These are phyloP conservation scores for Halichoerus grypus DNA, from an alignment of 2,113 vertebrate species.

Conservation along the genomic window DNA sequence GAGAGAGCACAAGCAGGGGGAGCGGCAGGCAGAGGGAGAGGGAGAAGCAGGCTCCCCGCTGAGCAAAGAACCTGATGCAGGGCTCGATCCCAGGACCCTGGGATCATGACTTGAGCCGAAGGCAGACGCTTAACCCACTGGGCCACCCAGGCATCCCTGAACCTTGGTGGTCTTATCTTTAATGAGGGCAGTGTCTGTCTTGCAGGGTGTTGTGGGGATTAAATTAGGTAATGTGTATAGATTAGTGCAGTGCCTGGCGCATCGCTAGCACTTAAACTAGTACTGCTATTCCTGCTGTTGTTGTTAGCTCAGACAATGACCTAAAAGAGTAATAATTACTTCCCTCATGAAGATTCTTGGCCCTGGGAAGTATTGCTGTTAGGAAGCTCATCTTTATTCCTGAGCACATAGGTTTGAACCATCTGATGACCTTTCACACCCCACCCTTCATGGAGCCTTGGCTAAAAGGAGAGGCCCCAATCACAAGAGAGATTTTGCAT, in stretches of 20 bases:
- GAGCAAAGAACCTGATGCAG: not conserved
- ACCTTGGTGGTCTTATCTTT: not conserved
- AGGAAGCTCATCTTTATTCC: not conserved
- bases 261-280: not conserved
- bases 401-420: not conserved
- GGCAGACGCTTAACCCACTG: not conserved
- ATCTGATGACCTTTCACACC: no score
- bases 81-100: not conserved
- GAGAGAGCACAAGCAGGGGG: not conserved
- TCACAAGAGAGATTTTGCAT: not conserved
- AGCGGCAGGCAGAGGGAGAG: not conserved
- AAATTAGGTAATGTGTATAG: not conserved
- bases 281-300: not conserved
- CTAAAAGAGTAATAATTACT: not conserved
- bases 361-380: not conserved
- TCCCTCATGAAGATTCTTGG: not conserved
- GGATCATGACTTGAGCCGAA: not conserved
- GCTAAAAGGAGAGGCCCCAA: not conserved
- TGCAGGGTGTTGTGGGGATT: not conserved
- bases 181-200: not conserved
- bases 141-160: not conserved
- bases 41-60: not conserved
- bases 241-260: not conserved
- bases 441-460: not conserved
- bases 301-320: not conserved